Evolutionary conservation across 2,888 invertebrate species (phyloP).

Genomic region (Cetonia aurata): DNA sequence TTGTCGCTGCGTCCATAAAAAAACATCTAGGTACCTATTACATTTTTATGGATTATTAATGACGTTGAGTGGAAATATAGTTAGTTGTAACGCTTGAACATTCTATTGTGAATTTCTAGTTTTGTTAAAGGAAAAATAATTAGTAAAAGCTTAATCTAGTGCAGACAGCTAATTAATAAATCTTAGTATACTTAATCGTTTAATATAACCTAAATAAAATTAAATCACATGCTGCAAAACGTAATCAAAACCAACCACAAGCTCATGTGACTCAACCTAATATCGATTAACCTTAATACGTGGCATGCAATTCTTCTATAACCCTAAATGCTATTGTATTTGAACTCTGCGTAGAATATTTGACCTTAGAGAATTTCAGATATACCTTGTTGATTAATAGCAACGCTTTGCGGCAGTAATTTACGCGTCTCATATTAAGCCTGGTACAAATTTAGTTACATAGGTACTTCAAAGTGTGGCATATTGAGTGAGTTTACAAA

Average conservation of each 20-base stretch:
- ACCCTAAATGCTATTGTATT: constrained; percentile 19
- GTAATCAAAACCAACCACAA: neutral
- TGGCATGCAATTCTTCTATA: constrained; percentile 27
- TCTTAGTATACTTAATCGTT: constrained; percentile 3
- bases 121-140: neutral
- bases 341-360: constrained; percentile 15
- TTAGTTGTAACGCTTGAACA: constrained; percentile 26
- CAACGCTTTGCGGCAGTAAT: too few species aligned
- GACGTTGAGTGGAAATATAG: constrained; percentile 26
- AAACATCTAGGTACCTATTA: constrained; percentile 30
- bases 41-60: constrained; percentile 39
- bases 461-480: too few species aligned
- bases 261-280: constrained; percentile 11
- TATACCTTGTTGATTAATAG: neutral
- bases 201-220: constrained; percentile 7
- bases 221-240: constrained; percentile 4
- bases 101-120: constrained; percentile 13
- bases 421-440: too few species aligned
- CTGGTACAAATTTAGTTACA: too few species aligned
- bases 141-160: neutral
- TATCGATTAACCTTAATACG: constrained; percentile 36
- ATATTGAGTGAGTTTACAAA: too few species aligned
- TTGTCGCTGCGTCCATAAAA: constrained; percentile 33
- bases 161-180: constrained; percentile 4
- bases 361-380: constrained; percentile 21